Evolutionary conservation across 2,888 invertebrate species (phyloP).

Genomic region (Diarsia brunnea): DNA sequence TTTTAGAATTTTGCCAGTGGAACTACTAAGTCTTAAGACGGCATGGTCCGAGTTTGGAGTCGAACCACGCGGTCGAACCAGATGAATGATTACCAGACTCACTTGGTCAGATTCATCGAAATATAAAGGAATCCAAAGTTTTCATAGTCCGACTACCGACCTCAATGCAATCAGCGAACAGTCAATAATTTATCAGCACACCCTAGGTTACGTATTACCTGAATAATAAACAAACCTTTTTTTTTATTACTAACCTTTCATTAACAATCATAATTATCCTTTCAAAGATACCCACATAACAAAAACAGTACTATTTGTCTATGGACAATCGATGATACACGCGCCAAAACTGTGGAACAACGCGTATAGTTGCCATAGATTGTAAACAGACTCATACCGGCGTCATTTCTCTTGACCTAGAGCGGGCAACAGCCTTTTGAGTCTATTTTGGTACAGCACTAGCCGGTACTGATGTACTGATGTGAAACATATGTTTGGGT

Average conservation of each 20-base stretch:
- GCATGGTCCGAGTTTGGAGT: too few species aligned
- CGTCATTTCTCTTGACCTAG: constrained; percentile 73
- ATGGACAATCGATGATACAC: constrained; percentile 26
- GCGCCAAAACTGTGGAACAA: constrained; percentile 33
- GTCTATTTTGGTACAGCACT: constrained; percentile 68
- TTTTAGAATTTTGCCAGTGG: too few species aligned
- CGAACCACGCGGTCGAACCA: too few species aligned
- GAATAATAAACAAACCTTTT: neutral
- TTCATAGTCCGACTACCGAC: too few species aligned
- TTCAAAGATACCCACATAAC: constrained; percentile 12
- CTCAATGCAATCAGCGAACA: too few species aligned
- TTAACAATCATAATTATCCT: constrained; percentile 1
- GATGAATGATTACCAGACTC: too few species aligned
- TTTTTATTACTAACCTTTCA: neutral
- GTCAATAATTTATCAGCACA: too few species aligned
- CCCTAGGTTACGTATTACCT: neutral
- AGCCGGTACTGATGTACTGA: constrained; percentile 36
- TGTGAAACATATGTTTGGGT: constrained; percentile 34
- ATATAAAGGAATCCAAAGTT: too few species aligned
- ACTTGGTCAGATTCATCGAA: too few species aligned
- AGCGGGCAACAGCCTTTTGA: constrained; percentile 71
- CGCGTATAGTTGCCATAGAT: constrained; percentile 33
- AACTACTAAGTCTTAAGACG: too few species aligned
- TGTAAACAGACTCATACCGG: constrained; percentile 51
- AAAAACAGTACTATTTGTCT: constrained; percentile 15